Conservation (phyloP, 2,797 vertebrate species). For the Hippoglossus hippoglossus region DNA sequence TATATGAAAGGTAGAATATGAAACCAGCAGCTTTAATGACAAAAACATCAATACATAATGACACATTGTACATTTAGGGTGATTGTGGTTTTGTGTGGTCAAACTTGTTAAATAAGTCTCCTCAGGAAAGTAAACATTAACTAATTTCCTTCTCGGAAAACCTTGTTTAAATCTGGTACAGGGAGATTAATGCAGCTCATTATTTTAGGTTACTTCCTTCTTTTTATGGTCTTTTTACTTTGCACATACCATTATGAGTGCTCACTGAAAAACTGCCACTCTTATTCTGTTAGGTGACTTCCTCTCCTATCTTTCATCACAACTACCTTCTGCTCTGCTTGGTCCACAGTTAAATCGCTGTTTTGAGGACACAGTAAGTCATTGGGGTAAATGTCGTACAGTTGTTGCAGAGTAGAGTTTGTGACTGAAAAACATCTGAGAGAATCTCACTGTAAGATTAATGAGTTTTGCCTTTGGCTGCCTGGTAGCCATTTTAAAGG, state of each 20-base stretch:
- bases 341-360: not conserved
- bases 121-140: not conserved
- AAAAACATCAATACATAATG: not conserved
- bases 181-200: slow-evolving; percentile 14
- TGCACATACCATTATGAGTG: not conserved
- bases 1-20: no score
- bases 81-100: not conserved
- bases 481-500: not conserved
- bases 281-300: not conserved
- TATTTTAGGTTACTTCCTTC: slow-evolving; percentile 27
- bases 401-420: slow-evolving; percentile 1
- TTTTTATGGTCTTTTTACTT: slow-evolving; percentile 17
- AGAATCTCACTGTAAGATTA: not conserved
- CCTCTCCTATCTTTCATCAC: not conserved
- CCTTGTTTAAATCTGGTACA: not conserved
- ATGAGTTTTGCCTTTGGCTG: not conserved
- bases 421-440: not conserved
- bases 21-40: not conserved
- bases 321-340: not conserved
- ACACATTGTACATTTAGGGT: not conserved
- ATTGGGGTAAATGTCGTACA: not conserved
- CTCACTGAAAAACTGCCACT: not conserved
- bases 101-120: no score
- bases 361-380: not conserved
- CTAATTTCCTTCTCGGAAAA: slow-evolving; percentile 3